Evolutionary conservation across 2,113 vertebrate genomes (phyloP).

Genomic region (Rhineura floridana): DNA sequence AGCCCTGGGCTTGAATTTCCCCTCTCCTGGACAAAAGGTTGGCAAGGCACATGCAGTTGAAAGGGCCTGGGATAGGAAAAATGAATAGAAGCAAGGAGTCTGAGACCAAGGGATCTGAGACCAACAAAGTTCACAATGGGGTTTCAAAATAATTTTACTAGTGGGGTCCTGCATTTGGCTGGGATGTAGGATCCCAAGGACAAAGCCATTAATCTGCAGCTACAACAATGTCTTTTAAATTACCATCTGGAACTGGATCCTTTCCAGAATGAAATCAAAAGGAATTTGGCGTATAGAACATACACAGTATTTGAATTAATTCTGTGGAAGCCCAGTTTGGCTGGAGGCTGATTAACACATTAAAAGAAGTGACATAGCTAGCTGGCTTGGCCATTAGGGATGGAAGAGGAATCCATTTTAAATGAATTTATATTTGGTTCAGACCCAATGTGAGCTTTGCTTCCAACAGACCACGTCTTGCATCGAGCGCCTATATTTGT

Average conservation of each 20-base stretch:
- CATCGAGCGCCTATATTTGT: too few species aligned
- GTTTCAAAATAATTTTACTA: background rate
- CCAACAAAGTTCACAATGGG: background rate
- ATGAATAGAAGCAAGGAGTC: background rate
- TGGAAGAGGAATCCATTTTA: too few species aligned
- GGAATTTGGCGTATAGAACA: background rate
- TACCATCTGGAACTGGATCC: background rate
- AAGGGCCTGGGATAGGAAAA: background rate
- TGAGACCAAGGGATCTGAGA: background rate
- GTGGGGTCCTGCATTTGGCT: background rate
- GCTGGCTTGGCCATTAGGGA: background rate
- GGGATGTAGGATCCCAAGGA: background rate
- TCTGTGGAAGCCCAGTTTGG: background rate
- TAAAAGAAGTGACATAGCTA: background rate
- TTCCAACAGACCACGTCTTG: too few species aligned
- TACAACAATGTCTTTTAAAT: background rate
- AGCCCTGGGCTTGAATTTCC: too few species aligned
- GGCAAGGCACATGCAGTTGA: background rate
- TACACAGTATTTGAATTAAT: conserved; percentile 7
- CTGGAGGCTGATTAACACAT: background rate
- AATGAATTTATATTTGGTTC: too few species aligned
- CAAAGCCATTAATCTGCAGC: background rate
- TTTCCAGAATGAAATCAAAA: background rate
- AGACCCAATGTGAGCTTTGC: too few species aligned
- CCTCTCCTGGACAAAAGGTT: background rate